Conservation (phyloP, 2,888 invertebrate species). For the Formica aserva region DNA sequence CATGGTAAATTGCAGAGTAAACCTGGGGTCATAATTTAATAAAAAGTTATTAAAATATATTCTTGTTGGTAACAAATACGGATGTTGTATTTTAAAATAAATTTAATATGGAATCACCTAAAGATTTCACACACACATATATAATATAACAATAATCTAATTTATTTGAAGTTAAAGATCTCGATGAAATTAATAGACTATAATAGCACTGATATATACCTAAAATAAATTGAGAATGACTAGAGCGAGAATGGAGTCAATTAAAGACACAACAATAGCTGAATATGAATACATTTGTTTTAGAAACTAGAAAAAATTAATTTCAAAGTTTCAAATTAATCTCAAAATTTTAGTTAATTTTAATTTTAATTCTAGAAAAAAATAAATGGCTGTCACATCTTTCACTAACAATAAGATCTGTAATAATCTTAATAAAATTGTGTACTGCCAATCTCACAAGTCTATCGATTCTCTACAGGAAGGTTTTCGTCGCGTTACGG, state of each 20-base stretch:
- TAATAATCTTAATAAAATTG: conserved; percentile 2
- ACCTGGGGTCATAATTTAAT: conserved; percentile 18
- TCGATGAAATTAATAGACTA: not conserved
- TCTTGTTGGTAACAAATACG: not conserved
- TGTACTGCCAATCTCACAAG: not conserved
- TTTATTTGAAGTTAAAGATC: not conserved
- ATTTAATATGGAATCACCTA: not conserved
- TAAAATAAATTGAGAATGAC: not conserved
- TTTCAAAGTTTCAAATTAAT: not conserved
- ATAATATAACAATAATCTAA: not conserved
- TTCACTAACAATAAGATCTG: not conserved
- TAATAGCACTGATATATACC: not conserved
- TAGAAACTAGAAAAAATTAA: not conserved
- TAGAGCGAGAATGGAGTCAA: not conserved
- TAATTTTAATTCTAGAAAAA: not conserved
- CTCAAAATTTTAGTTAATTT: not conserved
- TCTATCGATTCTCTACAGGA: not conserved
- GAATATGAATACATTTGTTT: not conserved
- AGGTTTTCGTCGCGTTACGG: not conserved
- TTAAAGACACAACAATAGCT: not conserved
- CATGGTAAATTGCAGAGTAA: conserved; percentile 59
- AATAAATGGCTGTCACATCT: not conserved
- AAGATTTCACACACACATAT: not conserved
- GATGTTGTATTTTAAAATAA: not conserved
- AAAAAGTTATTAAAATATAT: conserved; percentile 1